Evolutionary conservation across 2,113 vertebrate genomes (phyloP).

Genomic region (Microtus ochrogaster): DNA sequence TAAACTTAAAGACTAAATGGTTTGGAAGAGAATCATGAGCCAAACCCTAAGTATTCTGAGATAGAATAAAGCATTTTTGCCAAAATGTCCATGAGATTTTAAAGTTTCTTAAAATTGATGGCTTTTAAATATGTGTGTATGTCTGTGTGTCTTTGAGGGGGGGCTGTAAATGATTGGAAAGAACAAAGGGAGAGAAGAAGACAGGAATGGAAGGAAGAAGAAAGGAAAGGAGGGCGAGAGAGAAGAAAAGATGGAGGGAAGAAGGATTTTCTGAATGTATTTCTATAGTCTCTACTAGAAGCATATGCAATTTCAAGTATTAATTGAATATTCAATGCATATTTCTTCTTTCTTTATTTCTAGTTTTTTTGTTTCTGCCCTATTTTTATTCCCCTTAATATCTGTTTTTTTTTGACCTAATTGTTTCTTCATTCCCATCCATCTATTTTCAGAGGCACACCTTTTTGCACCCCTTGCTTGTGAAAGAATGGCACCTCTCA

Average conservation of each 20-base stretch:
- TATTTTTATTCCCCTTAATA: not conserved
- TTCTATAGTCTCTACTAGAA: not conserved
- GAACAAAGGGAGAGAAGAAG: not conserved
- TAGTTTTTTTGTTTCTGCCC: not conserved
- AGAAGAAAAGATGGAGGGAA: fast-evolving
- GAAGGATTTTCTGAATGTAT: not conserved
- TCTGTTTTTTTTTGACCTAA: not conserved
- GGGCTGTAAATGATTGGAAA: not conserved
- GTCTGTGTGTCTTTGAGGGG: too few relatives aligned
- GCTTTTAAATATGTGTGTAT: not conserved
- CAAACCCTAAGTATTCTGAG: not conserved
- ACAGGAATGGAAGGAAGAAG: fast-evolving
- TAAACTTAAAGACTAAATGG: conserved; percentile 3
- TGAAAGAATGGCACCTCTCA: not conserved
- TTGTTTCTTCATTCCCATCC: not conserved
- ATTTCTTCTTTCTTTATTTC: not conserved
- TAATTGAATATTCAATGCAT: not conserved
- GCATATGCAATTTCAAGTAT: not conserved
- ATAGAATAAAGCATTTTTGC: not conserved
- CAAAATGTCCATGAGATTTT: not conserved
- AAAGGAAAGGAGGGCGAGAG: not conserved
- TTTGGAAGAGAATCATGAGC: not conserved
- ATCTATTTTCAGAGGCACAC: not conserved
- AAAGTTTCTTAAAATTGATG: not conserved
- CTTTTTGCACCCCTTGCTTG: not conserved